Evolutionary conservation across 2,113 vertebrate genomes (phyloP).

Genomic region (Cinclus cinclus): DNA sequence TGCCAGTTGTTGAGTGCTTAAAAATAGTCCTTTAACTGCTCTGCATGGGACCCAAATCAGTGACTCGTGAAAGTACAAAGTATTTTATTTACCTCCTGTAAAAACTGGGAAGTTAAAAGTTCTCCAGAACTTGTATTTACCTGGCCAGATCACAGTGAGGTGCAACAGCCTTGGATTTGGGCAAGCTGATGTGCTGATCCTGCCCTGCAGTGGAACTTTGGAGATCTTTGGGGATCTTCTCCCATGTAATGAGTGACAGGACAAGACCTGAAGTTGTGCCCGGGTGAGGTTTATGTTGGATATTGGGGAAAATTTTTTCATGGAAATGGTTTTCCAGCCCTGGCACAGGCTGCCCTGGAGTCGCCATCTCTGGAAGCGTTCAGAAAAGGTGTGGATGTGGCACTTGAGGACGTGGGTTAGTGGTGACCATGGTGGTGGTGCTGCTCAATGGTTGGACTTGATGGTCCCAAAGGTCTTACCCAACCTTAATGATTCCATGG

Average conservation of each 20-base stretch:
- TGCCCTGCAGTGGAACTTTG: background rate
- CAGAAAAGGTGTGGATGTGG: background rate
- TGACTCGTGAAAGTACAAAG: background rate
- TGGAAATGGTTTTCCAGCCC: background rate
- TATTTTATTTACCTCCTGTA: background rate
- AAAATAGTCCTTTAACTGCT: background rate
- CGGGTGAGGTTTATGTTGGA: background rate
- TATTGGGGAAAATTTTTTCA: background rate
- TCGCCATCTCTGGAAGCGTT: background rate
- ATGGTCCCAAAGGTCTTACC: background rate
- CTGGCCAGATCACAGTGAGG: background rate
- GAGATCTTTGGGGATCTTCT: background rate
- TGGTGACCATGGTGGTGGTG: background rate
- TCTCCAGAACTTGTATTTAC: background rate
- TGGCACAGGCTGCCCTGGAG: background rate
- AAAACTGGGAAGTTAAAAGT: background rate
- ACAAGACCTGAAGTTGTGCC: background rate
- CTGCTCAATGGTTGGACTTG: background rate
- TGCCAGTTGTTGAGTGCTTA: background rate
- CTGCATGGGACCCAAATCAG: background rate
- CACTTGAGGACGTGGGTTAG: too few species aligned
- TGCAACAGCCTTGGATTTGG: background rate
- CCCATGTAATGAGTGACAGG: background rate
- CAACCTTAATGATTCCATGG: background rate
- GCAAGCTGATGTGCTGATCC: background rate